Evolutionary conservation across 64 coral and sea anemone species (phyloP).

Genomic region (Porites lutea): DNA sequence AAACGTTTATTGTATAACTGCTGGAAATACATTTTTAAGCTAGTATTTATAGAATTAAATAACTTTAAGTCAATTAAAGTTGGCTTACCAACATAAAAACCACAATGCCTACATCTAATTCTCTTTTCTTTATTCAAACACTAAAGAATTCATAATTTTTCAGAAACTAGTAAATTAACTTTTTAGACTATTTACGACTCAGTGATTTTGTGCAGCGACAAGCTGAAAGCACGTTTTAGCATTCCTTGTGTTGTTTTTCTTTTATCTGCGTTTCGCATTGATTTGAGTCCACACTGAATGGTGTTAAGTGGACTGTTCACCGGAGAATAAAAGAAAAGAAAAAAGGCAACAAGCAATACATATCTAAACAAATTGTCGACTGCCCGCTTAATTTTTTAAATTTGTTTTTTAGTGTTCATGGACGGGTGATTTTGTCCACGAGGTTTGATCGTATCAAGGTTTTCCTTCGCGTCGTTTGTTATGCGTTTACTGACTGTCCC

Average conservation of each 20-base stretch:
- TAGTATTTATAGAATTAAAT: neutral
- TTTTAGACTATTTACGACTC: slow-evolving; percentile 2
- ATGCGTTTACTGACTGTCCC: neutral
- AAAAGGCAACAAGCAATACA: neutral
- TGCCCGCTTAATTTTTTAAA: neutral
- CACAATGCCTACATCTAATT: neutral
- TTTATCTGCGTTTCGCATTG: neutral
- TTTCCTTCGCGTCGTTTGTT: neutral
- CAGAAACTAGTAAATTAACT: slow-evolving; percentile 4
- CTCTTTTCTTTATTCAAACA: neutral
- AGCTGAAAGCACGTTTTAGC: neutral
- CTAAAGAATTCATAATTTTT: neutral
- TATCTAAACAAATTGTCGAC: slow-evolving; percentile 2
- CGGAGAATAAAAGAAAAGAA: neutral
- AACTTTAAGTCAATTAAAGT: neutral
- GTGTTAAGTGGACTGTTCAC: slow-evolving; percentile 41
- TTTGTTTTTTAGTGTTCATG: neutral
- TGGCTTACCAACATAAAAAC: neutral
- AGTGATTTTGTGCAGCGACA: neutral
- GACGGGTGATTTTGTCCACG: neutral
- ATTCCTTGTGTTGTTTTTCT: neutral
- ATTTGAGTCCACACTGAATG: neutral
- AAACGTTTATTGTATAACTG: neutral
- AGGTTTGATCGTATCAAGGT: neutral
- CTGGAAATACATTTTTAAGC: neutral